phyloP scores from a whole-genome alignment of 2,888 invertebrate genomes.

The Falcaria lacertinaria region DNA sequence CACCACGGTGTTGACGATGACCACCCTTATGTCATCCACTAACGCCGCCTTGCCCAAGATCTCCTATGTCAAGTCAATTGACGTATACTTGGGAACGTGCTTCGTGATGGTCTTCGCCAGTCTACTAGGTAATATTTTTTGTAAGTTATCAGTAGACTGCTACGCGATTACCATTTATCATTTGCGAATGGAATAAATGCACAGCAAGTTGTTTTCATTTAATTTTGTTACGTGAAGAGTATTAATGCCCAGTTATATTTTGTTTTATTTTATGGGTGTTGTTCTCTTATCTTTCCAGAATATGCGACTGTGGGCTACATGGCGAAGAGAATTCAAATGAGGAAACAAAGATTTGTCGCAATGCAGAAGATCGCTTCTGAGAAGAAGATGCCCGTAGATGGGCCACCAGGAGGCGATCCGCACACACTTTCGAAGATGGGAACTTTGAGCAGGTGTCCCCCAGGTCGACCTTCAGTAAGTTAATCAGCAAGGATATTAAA shows the following conservation, averaged over 20 bases:
- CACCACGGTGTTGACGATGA: conserved; percentile 98
- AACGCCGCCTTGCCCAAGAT: conserved; percentile 98
- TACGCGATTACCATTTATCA: not conserved
- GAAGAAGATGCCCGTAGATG: conserved; percentile 91
- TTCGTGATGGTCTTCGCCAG: conserved; percentile 99
- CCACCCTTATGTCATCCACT: conserved; percentile 97
- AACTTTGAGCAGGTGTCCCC: conserved; percentile 83
- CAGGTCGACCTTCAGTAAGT: conserved; percentile 75
- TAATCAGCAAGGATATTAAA: too few relatives aligned
- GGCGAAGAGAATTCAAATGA: conserved; percentile 98
- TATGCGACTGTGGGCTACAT: conserved; percentile 99
- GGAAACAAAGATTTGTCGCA: conserved; percentile 94
- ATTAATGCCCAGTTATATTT: not conserved
- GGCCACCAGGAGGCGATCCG: conserved; percentile 84
- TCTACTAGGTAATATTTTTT: conserved; percentile 86
- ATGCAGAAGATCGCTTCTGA: conserved; percentile 95
- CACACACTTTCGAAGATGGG: conserved; percentile 86
- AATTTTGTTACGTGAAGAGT: conserved; percentile 14
- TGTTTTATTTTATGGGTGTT: conserved; percentile 14
- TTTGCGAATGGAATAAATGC: not conserved
- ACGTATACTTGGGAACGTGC: conserved; percentile 97
- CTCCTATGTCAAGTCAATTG: conserved; percentile 98
- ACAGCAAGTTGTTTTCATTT: too few relatives aligned
- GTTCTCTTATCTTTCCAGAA: conserved; percentile 82
- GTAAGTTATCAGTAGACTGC: conserved; percentile 3